Percentiles rank a stretch among this genome's conserved stretches.
Evolutionary conservation across 2,888 invertebrate species (phyloP).

Genomic region (Drosophila diplacantha): DNA sequence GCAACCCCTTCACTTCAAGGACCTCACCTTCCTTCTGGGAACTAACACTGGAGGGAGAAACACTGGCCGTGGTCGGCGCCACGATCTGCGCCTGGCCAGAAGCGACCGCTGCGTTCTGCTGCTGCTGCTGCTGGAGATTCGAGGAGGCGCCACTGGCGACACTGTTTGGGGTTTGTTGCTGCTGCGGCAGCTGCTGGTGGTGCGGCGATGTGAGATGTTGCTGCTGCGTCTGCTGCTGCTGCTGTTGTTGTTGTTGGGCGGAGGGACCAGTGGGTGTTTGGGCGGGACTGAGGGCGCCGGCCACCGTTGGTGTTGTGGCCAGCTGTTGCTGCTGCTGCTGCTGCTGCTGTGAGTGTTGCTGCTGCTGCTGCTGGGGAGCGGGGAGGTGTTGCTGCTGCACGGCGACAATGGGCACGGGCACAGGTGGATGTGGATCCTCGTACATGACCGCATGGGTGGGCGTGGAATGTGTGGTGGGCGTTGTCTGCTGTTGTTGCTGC

Average conservation of each 20-base stretch:
- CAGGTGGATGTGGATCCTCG: slow-evolving; percentile 78
- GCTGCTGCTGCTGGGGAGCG: slow-evolving; percentile 55
- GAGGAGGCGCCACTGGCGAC: slow-evolving; percentile 75
- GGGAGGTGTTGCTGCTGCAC: slow-evolving; percentile 74
- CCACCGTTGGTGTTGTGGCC: slow-evolving; percentile 72
- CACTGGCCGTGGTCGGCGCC: slow-evolving; percentile 81
- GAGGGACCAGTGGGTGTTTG: slow-evolving; percentile 72
- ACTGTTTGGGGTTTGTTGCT: slow-evolving; percentile 71
- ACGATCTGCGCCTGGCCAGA: slow-evolving; percentile 78
- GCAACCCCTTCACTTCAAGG: not conserved
- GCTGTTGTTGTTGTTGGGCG: slow-evolving; percentile 63
- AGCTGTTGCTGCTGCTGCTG: slow-evolving; percentile 71
- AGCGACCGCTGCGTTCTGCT: slow-evolving; percentile 77
- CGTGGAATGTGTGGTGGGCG: slow-evolving; percentile 79
- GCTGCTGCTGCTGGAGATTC: slow-evolving; percentile 63
- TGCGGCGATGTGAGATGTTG: slow-evolving; percentile 57
- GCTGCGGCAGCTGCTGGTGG: slow-evolving; percentile 62
- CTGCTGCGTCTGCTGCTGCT: slow-evolving; percentile 62
- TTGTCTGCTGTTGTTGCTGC: slow-evolving; percentile 78
- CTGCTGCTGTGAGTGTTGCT: slow-evolving; percentile 55
- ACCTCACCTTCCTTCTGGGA: slow-evolving; percentile 78
- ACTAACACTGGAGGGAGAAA: slow-evolving; percentile 81
- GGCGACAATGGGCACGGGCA: slow-evolving; percentile 75
- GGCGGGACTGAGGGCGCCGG: slow-evolving; percentile 73
- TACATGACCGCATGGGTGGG: slow-evolving; percentile 81